Conservation (phyloP, 1,140 invertebrate species). For the Brachionus rotundiformis region DNA sequence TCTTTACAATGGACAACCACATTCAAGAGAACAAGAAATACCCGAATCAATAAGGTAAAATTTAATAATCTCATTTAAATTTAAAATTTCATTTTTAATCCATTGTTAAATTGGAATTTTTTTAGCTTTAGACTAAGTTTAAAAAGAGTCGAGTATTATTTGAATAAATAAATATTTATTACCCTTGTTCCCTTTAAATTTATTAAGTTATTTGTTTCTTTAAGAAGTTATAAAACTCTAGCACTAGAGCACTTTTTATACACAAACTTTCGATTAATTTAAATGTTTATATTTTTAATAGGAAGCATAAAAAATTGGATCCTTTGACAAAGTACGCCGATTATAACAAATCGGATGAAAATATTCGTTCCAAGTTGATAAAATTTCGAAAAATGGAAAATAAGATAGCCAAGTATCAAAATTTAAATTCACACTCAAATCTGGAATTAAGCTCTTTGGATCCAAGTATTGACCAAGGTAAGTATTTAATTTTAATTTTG, state of each 20-base stretch:
- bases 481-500: background rate
- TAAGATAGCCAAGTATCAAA: background rate
- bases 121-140: constrained; percentile 11
- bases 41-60: background rate
- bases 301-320: background rate
- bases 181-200: background rate
- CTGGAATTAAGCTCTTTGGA: background rate
- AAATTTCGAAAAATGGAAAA: constrained; percentile 17
- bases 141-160: constrained; percentile 9
- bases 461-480: background rate
- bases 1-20: background rate
- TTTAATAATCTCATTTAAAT: background rate
- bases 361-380: constrained; percentile 23
- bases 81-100: background rate
- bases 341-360: constrained; percentile 20
- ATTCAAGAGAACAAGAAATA: background rate
- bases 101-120: background rate
- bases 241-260: background rate
- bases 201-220: background rate
- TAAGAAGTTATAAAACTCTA: background rate
- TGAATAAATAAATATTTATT: constrained; percentile 6
- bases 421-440: background rate
- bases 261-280: background rate
- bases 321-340: background rate
- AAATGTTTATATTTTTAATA: background rate